Percentiles rank a stretch among this genome's conserved stretches.
These are phyloP conservation scores for Parapristionchus giblindavisi DNA, from an alignment of 2,888 invertebrate species.

Conservation along the genomic window DNA sequence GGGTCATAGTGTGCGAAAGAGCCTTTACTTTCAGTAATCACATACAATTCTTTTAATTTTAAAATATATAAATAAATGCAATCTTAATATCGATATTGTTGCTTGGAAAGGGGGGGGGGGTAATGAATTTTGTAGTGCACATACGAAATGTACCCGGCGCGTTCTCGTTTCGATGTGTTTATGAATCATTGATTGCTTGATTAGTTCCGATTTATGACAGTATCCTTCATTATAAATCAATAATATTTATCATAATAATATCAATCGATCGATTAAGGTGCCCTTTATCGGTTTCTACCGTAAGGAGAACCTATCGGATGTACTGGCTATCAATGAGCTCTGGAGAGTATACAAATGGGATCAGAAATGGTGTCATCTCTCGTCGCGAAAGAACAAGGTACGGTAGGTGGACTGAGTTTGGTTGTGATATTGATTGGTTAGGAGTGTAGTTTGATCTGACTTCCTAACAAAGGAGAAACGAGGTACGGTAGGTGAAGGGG, in stretches of 20 bases:
- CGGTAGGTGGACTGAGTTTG: slow-evolving; percentile 1
- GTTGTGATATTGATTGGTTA: neutral
- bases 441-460: too few relatives aligned
- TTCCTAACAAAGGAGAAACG: too few relatives aligned
- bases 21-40: too few relatives aligned
- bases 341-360: slow-evolving; percentile 98
- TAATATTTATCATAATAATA: too few relatives aligned
- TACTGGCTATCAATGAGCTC: slow-evolving; percentile 87
- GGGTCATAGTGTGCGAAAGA: too few relatives aligned
- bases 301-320: slow-evolving; percentile 86
- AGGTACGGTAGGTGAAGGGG: too few relatives aligned
- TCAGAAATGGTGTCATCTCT: slow-evolving; percentile 78
- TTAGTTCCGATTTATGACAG: too few relatives aligned
- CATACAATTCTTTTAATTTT: too few relatives aligned
- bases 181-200: too few relatives aligned
- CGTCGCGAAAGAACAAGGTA: slow-evolving; percentile 45
- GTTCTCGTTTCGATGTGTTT: neutral
- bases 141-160: neutral
- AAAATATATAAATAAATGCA: too few relatives aligned
- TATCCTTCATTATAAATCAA: too few relatives aligned
- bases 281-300: slow-evolving; percentile 98
- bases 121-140: neutral
- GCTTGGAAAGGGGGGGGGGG: neutral
- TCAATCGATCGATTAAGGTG: slow-evolving; percentile 74
- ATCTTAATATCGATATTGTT: too few relatives aligned